Evolutionary conservation across 1,140 invertebrate species (phyloP).

Genomic region (Cylas formicarius): DNA sequence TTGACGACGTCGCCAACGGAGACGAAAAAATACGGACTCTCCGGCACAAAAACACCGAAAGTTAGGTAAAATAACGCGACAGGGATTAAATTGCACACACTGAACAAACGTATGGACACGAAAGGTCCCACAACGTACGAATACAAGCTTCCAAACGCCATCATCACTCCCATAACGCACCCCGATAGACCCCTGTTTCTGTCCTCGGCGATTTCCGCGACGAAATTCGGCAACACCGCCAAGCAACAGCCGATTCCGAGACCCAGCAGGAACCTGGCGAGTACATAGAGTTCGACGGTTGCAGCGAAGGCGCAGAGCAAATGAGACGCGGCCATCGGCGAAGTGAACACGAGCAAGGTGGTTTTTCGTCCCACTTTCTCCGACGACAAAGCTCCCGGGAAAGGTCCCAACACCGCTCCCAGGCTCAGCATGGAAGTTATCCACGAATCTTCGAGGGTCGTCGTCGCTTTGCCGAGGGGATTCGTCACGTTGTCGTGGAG

Average conservation of each 20-base stretch:
- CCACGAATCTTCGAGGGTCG: conserved; percentile 60
- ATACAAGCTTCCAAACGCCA: conserved; percentile 23
- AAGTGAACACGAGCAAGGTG: conserved; percentile 37
- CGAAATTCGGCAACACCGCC: conserved; percentile 45
- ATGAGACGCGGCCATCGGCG: conserved; percentile 41
- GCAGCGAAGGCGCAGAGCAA: conserved; percentile 41
- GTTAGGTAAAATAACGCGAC: conserved; percentile 45
- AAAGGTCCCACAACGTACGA: conserved; percentile 54
- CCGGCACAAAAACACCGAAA: conserved; percentile 52
- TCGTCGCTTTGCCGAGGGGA: conserved; percentile 38
- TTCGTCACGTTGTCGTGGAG: conserved; percentile 22
- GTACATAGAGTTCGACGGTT: conserved; percentile 35
- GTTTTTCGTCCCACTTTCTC: conserved; percentile 44
- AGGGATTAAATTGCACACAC: conserved; percentile 44
- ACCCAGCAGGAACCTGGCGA: conserved; percentile 44
- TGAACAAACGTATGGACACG: conserved; percentile 48
- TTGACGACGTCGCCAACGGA: no score
- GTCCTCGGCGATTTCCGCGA: conserved; percentile 47
- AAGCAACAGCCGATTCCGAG: conserved; percentile 43
- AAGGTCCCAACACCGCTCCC: conserved; percentile 53
- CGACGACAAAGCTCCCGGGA: conserved; percentile 33
- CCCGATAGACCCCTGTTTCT: conserved; percentile 28
- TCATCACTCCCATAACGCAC: conserved; percentile 59
- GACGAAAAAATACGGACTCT: conserved; percentile 78
- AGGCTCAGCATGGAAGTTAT: conserved; percentile 71